Percentiles rank a stretch among this genome's conserved stretches.
phyloP scores from a whole-genome alignment of 2,113 vertebrate species.

The Gallinago paraguaiae region DNA sequence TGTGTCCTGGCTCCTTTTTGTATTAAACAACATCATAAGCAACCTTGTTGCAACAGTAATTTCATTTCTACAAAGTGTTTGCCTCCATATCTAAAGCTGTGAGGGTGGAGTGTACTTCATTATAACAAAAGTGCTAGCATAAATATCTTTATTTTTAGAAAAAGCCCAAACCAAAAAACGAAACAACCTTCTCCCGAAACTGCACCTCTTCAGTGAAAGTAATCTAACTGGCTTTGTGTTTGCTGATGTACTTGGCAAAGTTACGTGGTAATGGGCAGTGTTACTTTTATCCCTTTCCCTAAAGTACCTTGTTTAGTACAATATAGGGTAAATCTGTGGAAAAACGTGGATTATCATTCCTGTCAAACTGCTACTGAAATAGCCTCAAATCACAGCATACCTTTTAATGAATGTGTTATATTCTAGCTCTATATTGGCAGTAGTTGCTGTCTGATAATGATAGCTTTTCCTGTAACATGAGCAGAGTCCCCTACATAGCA shows the following conservation, averaged over 20 bases:
- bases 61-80: conserved; percentile 35
- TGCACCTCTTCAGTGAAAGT: neutral
- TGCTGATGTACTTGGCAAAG: neutral
- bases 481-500: neutral
- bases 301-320: neutral
- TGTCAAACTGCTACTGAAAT: neutral
- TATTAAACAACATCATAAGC: conserved; percentile 67
- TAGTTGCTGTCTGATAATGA: neutral
- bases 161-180: neutral
- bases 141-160: neutral
- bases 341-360: neutral
- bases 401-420: neutral
- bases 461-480: neutral
- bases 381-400: neutral
- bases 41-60: conserved; percentile 44
- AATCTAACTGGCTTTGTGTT: neutral
- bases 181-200: neutral
- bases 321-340: neutral
- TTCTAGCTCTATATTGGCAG: neutral
- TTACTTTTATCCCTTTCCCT: neutral
- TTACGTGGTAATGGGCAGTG: neutral
- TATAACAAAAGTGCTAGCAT: neutral
- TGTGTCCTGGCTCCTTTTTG: conserved; percentile 43
- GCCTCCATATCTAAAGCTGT: neutral
- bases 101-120: conserved; percentile 30